Base-by-base conservation (phyloP, 2,113 vertebrate genomes). In the Oreochromis tanganicae region DNA sequence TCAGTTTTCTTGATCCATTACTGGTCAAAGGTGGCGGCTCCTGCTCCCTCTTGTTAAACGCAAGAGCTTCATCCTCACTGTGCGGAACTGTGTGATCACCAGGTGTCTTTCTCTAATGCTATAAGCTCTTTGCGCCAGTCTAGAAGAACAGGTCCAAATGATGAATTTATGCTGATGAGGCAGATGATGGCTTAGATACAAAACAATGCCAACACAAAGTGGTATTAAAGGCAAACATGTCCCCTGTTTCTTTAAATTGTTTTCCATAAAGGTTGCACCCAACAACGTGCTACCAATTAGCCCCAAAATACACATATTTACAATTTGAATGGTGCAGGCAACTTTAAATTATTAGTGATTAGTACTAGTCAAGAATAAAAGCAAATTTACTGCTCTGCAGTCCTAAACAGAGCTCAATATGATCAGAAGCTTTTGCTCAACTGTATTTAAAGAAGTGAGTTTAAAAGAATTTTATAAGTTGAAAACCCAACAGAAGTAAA, bases 271-370 rank as follows among this genome's bases (percentile, higher is more conserved):
- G 50, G 59, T 17, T 66, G 57, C 57, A 34, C 27, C 8, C 57
- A 32, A 1, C 48, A 27, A 59, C 38, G 41, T 17, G 24, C 43
- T 27, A n/a, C 3, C 80, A 36, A 55, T 41, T 10, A 71, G 66
- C 52, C 63, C 11, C 85, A 85, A 93, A 66, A 94, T 93, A 91
- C 91, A 95, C 91, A 93, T 94, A 95, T 94, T 83, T 95, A 93
- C 88, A 94, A 54, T 85, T 88, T 78, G 29, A 83, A 82, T 56
- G 27, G 54, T 61, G 85, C 32, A 63, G 84, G 80, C 52, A 86
- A 85, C 59, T 73, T 86, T 24, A 29, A 88, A 91, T 68, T 13
- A 86, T 55, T 54, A 21, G 32, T 61, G 17, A 61, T 61, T 32
- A 32, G 8, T 61, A 61, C 14, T 32, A 32, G 29, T 61, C 14